phyloP scores from a whole-genome alignment of 2,888 invertebrate species.

The Villa cingulata region DNA sequence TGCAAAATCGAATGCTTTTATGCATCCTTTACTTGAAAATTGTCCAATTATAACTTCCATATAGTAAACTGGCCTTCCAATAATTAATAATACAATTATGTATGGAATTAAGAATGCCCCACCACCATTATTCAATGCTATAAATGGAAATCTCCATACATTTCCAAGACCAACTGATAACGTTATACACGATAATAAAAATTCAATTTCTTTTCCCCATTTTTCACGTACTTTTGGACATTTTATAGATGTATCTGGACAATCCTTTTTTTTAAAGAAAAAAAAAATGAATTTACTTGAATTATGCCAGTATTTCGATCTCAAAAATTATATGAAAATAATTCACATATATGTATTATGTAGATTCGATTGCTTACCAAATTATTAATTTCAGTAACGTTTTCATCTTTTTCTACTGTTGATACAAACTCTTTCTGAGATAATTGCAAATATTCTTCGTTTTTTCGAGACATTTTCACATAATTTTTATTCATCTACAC shows the following conservation, averaged over 20 bases:
- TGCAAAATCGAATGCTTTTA: conserved; percentile 48
- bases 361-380: not conserved
- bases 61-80: conserved; percentile 56
- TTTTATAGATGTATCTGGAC: not conserved
- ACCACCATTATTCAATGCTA: conserved; percentile 51
- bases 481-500: too few species aligned
- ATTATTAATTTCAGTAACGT: not conserved
- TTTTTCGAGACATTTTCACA: not conserved
- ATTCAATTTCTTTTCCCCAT: conserved; percentile 50
- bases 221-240: conserved; percentile 25
- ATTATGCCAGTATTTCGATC: too few species aligned
- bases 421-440: not conserved
- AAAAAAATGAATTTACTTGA: too few species aligned
- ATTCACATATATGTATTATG: too few species aligned
- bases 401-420: not conserved
- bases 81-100: conserved; percentile 45
- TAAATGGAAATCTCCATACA: conserved; percentile 53
- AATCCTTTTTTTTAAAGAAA: not conserved
- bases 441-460: not conserved
- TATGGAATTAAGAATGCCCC: conserved; percentile 56
- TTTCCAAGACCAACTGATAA: conserved; percentile 53
- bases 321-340: too few species aligned
- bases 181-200: conserved; percentile 45
- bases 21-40: conserved; percentile 53
- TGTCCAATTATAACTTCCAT: conserved; percentile 61